phyloP scores from a whole-genome alignment of 2,888 invertebrate genomes.

The Dilophus febrilis region DNA sequence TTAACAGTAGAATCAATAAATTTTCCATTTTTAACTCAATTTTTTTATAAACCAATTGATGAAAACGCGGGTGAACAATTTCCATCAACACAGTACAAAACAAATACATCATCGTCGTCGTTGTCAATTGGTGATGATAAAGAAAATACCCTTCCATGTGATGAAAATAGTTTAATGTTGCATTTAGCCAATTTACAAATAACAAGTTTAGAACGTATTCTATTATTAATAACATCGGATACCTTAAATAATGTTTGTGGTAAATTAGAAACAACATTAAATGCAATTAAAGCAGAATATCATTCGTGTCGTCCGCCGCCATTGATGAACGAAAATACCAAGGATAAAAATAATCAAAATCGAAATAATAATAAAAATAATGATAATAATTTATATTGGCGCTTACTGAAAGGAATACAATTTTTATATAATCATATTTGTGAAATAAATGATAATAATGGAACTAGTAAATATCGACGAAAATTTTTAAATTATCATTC shows the following conservation, averaged over 20 bases:
- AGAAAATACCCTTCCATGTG: too few relatives aligned
- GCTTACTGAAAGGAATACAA: slow-evolving; percentile 29
- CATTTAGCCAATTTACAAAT: slow-evolving; percentile 34
- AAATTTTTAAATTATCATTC: slow-evolving; percentile 21
- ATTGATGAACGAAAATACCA: too few relatives aligned
- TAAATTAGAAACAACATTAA: slow-evolving; percentile 21
- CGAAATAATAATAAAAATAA: too few relatives aligned
- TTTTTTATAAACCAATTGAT: too few relatives aligned
- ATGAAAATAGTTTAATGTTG: slow-evolving; percentile 30
- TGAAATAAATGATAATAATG: slow-evolving; percentile 4
- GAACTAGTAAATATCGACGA: background rate
- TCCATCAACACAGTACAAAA: too few relatives aligned
- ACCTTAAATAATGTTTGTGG: slow-evolving; percentile 20
- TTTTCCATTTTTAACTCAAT: too few relatives aligned
- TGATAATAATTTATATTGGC: slow-evolving; percentile 32
- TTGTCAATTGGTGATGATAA: too few relatives aligned
- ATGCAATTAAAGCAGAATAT: slow-evolving; percentile 25
- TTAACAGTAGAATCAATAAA: too few relatives aligned
- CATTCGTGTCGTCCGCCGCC: slow-evolving; percentile 27
- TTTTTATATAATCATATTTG: slow-evolving; percentile 31
- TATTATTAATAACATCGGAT: slow-evolving; percentile 27
- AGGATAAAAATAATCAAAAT: too few relatives aligned
- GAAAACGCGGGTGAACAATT: too few relatives aligned
- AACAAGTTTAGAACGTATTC: slow-evolving; percentile 35
- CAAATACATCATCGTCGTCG: too few relatives aligned